Base-by-base conservation (phyloP, 2,113 vertebrate species). In the Polypterus bichir region DNA sequence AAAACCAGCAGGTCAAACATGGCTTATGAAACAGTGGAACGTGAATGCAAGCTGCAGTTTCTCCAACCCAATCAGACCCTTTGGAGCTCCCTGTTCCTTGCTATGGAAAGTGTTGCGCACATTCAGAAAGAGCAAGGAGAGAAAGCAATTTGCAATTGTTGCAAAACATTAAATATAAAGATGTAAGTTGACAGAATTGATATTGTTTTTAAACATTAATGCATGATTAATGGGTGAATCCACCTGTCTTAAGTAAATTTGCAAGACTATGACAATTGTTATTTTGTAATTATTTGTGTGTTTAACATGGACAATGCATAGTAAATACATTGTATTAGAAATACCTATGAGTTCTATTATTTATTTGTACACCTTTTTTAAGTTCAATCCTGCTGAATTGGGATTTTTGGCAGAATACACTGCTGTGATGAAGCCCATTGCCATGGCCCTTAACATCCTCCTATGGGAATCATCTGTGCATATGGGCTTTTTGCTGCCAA, bases 401-500 rank as follows among this genome's bases (percentile, higher is more conserved):
- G 51, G 52, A n/a, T 56, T 62, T 62, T 54, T 62, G 61, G 45
- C 27, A 9, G 52, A 55, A n/a, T 55, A 55, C 10, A 46, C 52
- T 62, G 52, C 61, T 62, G 61, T 62, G 48, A 62, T 62, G 61
- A 62, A 62, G 61, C 53, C 53, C 11, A 47, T 56, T 62, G 52
- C 52, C 53, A 56, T 55, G 61, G 52, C 61, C 45, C 46, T 62
- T n/a, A 56, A 56, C 53, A 47, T 62, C 9, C 9, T 49, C 47
- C 59, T 46, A 63, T 52, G 54, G 57, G 61, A 59, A 59, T 67
- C 62, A 57, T 64, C 62, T 27, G 66, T 68, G 27, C 59, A 64
- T 64, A 61, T 57, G 52, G 59, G 66, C 49, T 64, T 68, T 57
- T 59, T 64, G 54, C 63, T 68, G 54, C 66, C 59, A 68, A 65